Evolutionary conservation across 1,140 invertebrate genomes (phyloP), one percentile per base, ranked within the genome.

Genomic region (Platyura marginata): DNA sequence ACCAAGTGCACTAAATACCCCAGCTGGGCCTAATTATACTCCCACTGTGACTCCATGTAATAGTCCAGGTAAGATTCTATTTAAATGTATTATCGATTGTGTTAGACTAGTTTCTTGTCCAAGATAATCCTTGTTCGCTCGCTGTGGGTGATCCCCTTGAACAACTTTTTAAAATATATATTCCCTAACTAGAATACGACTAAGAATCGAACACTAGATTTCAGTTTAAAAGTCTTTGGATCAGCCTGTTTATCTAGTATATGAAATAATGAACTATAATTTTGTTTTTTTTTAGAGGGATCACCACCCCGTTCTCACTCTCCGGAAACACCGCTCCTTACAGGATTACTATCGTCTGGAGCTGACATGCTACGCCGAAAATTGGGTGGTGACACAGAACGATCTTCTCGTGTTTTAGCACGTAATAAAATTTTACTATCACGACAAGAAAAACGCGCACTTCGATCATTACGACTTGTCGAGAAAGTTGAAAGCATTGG

Each of bases 21-120:
- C 81, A 1, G 73, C 69, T 46, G 75, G 70, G 23, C 68, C 65
- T 2, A 79, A 78, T 50, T 73, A 71, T 47, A 75, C 78, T 2
- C 81, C 84, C 3, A 86, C 84, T 0, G 77, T 83, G 1, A 88
- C 84, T 13, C 86, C 86, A 3, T 83, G 79, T 49, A 86, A 86
- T 47, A 85, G 77, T 62, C 78, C 81, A 2, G 74, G 75, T 56
- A 66, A 70, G 47, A 65, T 19, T 5, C 6, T 11, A 20, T 39
- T 29, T 8, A 13, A 6, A 29, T 29, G 13, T 8, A 8, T 29
- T 29, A 29, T 29, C 25, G 25, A 8, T 29, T 6, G 13, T 13
- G 13, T 6, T 29, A 8, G 25, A 29, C 25, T 8, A 13, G n/a
- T n/a, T n/a, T n/a, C n/a, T n/a, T n/a, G n/a, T n/a, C n/a, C n/a